These are phyloP conservation scores for Glaucopsyche alexis DNA, from an alignment of 2,888 invertebrate species.

Conservation along the genomic window DNA sequence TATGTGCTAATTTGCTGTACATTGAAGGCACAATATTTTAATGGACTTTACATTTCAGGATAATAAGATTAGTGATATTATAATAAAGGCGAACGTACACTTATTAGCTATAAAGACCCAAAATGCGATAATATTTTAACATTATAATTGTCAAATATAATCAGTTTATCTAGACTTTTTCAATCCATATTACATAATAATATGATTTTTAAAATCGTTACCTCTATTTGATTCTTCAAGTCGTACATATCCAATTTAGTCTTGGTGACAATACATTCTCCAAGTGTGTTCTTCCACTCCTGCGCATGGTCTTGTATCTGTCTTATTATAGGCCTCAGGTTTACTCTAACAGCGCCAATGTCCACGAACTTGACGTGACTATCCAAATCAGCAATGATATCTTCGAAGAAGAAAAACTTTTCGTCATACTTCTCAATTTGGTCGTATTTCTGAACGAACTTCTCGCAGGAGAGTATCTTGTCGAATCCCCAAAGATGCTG, in stretches of 20 bases:
- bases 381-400: constrained; percentile 84
- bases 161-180: no score
- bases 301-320: constrained; percentile 84
- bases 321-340: constrained; percentile 84
- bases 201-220: constrained; percentile 52
- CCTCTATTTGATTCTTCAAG: constrained; percentile 85
- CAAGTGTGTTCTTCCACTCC: constrained; percentile 89
- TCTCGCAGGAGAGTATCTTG: constrained; percentile 86
- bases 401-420: constrained; percentile 90
- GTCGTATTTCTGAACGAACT: constrained; percentile 83
- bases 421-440: constrained; percentile 85
- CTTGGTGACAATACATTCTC: constrained; percentile 82
- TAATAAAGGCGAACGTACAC: background rate
- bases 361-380: constrained; percentile 81
- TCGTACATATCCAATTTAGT: constrained; percentile 85
- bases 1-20: background rate
- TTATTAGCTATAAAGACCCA: background rate
- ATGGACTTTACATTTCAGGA: constrained; percentile 1
- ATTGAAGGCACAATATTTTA: background rate
- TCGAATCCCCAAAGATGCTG: constrained; percentile 88
- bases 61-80: background rate
- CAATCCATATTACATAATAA: background rate
- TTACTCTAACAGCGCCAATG: constrained; percentile 85
- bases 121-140: no score
- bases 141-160: no score